These are phyloP conservation scores for Crocidura indochinensis DNA, from an alignment of 2,797 vertebrate genomes.

Conservation along the genomic window DNA sequence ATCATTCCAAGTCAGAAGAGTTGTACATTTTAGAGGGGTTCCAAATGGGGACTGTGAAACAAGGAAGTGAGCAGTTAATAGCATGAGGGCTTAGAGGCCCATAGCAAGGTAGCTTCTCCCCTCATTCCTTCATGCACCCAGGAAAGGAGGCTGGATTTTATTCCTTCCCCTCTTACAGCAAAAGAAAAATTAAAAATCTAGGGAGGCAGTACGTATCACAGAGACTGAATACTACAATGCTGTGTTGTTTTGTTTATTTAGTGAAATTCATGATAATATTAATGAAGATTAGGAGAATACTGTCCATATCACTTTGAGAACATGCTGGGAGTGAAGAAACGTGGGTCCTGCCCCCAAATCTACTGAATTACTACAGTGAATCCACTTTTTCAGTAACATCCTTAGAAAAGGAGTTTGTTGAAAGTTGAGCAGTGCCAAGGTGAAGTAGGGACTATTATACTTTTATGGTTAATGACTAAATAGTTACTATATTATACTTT, in stretches of 20 bases:
- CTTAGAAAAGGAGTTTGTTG: neutral
- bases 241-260: neutral
- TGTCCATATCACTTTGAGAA: neutral
- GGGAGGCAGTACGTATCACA: neutral
- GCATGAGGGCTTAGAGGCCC: rapidly evolving
- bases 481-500: neutral
- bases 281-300: neutral
- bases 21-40: constrained; percentile 78
- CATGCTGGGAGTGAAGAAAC: neutral
- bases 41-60: constrained; percentile 52
- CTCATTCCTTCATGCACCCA: neutral
- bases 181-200: neutral
- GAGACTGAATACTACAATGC: neutral
- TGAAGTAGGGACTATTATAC: neutral
- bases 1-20: constrained; percentile 8
- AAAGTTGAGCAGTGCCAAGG: neutral
- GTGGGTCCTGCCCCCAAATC: too few species aligned
- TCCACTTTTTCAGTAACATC: too few species aligned
- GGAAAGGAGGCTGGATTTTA: neutral
- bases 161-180: neutral
- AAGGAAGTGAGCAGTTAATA: constrained; percentile 22
- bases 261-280: neutral
- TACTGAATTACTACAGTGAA: neutral
- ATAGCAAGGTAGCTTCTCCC: too few species aligned
- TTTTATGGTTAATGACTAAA: neutral